Base-by-base conservation (phyloP, 2,797 vertebrate genomes). In the Clarias pachynema region DNA sequence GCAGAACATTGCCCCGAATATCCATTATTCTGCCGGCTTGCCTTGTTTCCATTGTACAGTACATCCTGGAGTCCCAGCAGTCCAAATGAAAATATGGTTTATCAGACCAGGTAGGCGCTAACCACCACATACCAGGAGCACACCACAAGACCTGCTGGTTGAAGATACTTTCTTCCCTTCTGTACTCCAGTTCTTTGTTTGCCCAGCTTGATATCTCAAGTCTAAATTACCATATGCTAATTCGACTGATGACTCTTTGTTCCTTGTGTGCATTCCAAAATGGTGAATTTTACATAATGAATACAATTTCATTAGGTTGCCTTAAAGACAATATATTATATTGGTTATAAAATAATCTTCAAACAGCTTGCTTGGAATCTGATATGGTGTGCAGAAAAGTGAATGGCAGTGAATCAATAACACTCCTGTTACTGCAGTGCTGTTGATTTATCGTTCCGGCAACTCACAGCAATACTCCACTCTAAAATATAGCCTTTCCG, bases 321-420 rank as follows among this genome's bases (percentile, higher is more conserved):
- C 5, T 16, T 24, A 57, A 22, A 56, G 26, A 59, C 37, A 56
- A 31, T 56, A 6, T 37, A 44, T 44, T 31, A 63, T 62, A 73
- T 29, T 37, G n/a, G 82, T n/a, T 4, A 10, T 49, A 29, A 60
- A 84, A 22, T 26, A 24, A 29, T 65, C 68, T 44, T 72, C 49
- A 66, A 31, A 18, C 31, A 63, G 34, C 60, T 65, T 14, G 7
- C n/a, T 72, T 53, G n/a, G 14, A 74, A 74, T 18, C 26, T 72
- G n/a, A 26, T 31, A 29, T 22, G 31, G 15, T 49, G 44, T 49
- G 44, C 44, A 49, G 44, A 49, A 49, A 40, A 74, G 68, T 16
- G 59, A 77, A 78, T 86, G 53, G 31, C 78, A 88, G 53, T 5
- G 60, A 80, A 80, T 82, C 63, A 82, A 63, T 78, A 40, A 29